phyloP scores from a whole-genome alignment of 1,140 invertebrate genomes.

The Brevipalpus yothersi region DNA sequence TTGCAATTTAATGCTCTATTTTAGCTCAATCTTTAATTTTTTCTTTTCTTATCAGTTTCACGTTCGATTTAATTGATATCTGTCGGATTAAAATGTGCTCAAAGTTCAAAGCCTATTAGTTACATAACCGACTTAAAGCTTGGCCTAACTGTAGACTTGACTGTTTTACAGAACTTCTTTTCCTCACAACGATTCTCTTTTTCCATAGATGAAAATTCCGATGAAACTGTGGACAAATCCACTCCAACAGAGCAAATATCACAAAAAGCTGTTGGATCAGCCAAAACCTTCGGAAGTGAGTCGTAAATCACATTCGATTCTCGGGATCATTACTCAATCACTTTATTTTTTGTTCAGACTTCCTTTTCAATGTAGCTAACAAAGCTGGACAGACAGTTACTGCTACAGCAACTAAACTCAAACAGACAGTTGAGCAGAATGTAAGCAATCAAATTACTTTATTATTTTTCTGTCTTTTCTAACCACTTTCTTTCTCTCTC shows the following conservation, averaged over 20 bases:
- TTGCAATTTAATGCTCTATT: too few relatives aligned
- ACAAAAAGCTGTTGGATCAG: slow-evolving; percentile 66
- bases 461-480: neutral
- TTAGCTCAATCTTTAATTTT: too few relatives aligned
- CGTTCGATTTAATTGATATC: too few relatives aligned
- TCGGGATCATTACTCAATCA: neutral
- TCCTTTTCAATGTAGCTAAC: slow-evolving; percentile 65
- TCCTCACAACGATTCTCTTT: neutral
- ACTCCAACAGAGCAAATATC: slow-evolving; percentile 33
- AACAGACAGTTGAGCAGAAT: slow-evolving; percentile 84
- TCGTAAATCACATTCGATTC: neutral
- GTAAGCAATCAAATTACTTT: slow-evolving; percentile 31
- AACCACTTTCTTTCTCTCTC: neutral
- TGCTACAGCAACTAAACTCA: slow-evolving; percentile 63
- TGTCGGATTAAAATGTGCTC: too few relatives aligned
- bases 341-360: slow-evolving; percentile 18
- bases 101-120: too few relatives aligned
- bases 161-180: neutral
- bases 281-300: slow-evolving; percentile 52
- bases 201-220: neutral
- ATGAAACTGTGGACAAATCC: neutral
- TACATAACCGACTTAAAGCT: too few relatives aligned
- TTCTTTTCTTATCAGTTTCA: too few relatives aligned
- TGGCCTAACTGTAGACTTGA: too few relatives aligned
- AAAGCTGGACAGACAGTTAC: slow-evolving; percentile 53